A percentile compares a stretch with the other conserved stretches of the same genome.
phyloP scores from a whole-genome alignment of 2,113 vertebrate species.

The Psettodes erumei region DNA sequence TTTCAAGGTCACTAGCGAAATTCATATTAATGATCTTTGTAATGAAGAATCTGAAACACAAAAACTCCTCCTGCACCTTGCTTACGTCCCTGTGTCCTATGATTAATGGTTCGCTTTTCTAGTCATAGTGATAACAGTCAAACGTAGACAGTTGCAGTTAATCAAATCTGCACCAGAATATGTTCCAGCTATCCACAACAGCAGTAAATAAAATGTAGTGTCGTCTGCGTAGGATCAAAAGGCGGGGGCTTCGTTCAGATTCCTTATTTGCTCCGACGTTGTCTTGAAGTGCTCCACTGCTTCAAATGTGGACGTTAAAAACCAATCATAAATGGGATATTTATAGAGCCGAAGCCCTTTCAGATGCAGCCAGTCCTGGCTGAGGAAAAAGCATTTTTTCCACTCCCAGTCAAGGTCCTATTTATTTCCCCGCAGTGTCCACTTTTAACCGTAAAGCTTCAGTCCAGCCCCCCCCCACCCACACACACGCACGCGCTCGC shows the following conservation, averaged over 20 bases:
- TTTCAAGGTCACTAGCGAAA: constrained; percentile 10
- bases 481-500: too few species aligned
- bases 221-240: constrained; percentile 23
- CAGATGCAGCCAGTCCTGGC: constrained; percentile 11
- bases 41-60: not conserved
- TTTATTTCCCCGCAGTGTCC: constrained; percentile 14
- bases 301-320: constrained; percentile 25
- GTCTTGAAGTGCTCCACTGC: constrained; percentile 18
- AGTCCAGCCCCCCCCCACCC: too few species aligned
- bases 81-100: not conserved
- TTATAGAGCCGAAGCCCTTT: constrained; percentile 25
- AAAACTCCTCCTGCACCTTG: not conserved
- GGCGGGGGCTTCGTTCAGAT: not conserved
- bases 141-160: constrained; percentile 17
- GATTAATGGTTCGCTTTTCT: not conserved
- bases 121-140: constrained; percentile 6
- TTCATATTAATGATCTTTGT: not conserved
- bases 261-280: constrained; percentile 34
- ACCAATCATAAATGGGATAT: constrained; percentile 39
- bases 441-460: constrained; percentile 22
- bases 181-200: constrained; percentile 9
- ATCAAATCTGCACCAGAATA: not conserved
- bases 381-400: not conserved
- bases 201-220: constrained; percentile 24
- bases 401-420: not conserved